Evolutionary conservation across 2,888 invertebrate genomes (phyloP).

Genomic region (Galerucella nymphaeae): DNA sequence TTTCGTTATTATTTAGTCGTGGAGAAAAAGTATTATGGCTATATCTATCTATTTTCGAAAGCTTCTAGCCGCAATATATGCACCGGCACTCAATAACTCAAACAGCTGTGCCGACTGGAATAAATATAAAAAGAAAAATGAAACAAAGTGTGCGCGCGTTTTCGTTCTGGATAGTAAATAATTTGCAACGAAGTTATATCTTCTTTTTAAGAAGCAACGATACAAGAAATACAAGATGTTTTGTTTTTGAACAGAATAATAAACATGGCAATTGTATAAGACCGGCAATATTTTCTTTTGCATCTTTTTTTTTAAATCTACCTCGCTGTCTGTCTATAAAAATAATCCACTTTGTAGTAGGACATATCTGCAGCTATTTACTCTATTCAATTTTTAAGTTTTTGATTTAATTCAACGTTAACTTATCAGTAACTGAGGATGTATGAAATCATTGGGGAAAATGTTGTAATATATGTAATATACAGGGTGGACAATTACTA

Average conservation of each 20-base stretch:
- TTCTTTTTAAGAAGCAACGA: conserved; percentile 52
- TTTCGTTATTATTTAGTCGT: too few relatives aligned
- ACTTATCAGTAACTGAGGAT: too few relatives aligned
- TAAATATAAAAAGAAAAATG: conserved; percentile 17
- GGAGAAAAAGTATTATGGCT: neutral
- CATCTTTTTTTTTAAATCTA: conserved; percentile 47
- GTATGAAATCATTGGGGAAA: too few relatives aligned
- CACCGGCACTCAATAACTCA: conserved; percentile 20
- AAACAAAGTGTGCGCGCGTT: conserved; percentile 28
- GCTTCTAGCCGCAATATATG: neutral
- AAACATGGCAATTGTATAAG: conserved; percentile 55
- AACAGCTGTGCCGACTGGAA: neutral
- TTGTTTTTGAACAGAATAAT: conserved; percentile 52
- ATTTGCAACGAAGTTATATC: conserved; percentile 57
- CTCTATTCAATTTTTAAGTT: too few relatives aligned
- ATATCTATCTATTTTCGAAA: neutral
- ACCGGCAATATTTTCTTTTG: conserved; percentile 58
- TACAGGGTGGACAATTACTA: too few relatives aligned
- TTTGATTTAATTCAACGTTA: too few relatives aligned
- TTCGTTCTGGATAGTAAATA: conserved; percentile 53
- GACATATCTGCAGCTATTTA: too few relatives aligned
- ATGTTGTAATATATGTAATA: too few relatives aligned
- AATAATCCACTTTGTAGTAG: conserved; percentile 50
- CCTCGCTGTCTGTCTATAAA: conserved; percentile 37
- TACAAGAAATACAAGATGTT: conserved; percentile 54